Conservation (phyloP, 1,140 invertebrate species). For the Chymomyza costata region DNA sequence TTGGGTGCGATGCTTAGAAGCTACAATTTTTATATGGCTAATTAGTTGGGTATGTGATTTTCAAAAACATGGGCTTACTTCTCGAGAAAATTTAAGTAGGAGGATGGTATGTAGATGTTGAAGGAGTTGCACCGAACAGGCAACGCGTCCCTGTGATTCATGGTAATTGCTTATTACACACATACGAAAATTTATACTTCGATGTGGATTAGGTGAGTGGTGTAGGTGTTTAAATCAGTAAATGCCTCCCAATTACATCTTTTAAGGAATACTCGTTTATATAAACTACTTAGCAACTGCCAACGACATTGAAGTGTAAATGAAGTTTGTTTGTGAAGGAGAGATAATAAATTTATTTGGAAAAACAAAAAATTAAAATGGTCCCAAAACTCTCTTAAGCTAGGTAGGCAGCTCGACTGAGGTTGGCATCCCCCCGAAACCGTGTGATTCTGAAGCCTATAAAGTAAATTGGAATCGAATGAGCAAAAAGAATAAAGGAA, state of each 20-base stretch:
- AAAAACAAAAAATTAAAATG: no score
- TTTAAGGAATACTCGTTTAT: conserved; percentile 31
- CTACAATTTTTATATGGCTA: conserved; percentile 48
- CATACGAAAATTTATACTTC: conserved; percentile 29
- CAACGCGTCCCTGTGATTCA: conserved; percentile 35
- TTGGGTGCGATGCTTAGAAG: conserved; percentile 15
- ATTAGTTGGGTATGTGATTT: conserved; percentile 41
- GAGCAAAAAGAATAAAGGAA: no score
- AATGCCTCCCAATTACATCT: conserved; percentile 37
- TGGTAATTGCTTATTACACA: conserved; percentile 50
- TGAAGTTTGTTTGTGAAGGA: no score
- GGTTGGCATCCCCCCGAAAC: no score
- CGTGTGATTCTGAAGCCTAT: no score
- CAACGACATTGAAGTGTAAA: no score
- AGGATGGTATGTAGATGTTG: neutral
- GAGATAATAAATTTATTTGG: no score
- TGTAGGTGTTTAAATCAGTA: conserved; percentile 29
- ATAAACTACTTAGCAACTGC: no score
- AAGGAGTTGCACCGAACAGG: no score
- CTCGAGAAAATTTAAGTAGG: neutral
- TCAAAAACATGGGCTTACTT: conserved; percentile 10
- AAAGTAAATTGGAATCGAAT: no score
- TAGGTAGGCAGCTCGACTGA: no score
- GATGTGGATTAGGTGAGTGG: conserved; percentile 1
- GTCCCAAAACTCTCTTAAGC: no score